Evolutionary conservation across 2,113 vertebrate genomes (phyloP).

Genomic region (Rhynchopsitta pachyrhyncha): DNA sequence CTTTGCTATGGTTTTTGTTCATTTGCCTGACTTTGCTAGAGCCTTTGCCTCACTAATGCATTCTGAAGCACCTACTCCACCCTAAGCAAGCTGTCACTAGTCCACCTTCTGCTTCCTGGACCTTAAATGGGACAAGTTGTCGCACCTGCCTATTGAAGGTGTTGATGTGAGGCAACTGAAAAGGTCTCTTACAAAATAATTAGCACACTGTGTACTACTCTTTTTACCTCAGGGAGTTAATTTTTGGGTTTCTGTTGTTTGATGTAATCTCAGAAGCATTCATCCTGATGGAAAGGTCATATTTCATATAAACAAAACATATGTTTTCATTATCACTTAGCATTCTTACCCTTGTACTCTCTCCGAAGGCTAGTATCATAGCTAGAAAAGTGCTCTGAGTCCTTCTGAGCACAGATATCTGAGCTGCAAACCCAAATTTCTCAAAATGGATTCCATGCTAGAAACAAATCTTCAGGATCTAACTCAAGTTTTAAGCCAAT

Average conservation of each 20-base stretch:
- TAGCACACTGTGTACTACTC: not conserved
- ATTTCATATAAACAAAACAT: not conserved
- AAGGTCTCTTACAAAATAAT: not conserved
- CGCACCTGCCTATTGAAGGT: not conserved
- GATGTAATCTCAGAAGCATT: not conserved
- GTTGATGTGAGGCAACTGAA: not conserved
- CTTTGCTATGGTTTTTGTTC: not conserved
- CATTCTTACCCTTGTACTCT: not conserved
- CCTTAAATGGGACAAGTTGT: not conserved
- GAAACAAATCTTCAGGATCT: not conserved
- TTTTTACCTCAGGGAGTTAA: not conserved
- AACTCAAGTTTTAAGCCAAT: not conserved
- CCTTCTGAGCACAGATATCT: not conserved
- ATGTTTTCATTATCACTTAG: not conserved
- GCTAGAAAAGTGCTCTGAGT: not conserved
- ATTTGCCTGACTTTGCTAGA: not conserved
- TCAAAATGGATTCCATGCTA: not conserved
- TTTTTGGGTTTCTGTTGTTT: not conserved
- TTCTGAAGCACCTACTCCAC: not conserved
- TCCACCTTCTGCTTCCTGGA: not conserved
- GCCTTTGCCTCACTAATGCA: not conserved
- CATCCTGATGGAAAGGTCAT: not conserved
- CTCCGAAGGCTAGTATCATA: not conserved
- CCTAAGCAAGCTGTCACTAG: not conserved
- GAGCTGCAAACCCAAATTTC: not conserved